Evolutionary conservation across 2,797 vertebrate species (phyloP), one percentile per base, ranked within the genome.

Genomic region (Phalloptychus januarius): DNA sequence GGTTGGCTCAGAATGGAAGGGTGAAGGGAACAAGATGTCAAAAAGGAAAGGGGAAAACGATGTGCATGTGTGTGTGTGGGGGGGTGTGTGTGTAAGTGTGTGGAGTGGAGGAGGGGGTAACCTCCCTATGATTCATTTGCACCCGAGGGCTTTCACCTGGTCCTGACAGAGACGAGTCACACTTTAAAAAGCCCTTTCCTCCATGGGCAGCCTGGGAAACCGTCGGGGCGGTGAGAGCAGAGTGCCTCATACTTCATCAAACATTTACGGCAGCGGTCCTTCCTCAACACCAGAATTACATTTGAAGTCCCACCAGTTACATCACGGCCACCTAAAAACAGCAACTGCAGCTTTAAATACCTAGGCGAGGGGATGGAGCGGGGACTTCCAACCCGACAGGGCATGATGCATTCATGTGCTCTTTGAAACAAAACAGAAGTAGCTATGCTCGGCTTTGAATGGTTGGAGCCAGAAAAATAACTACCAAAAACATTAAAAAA

Each of bases 301-400:
- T 95, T 94, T 92, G 74, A 91, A 90, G 89, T 93, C 91, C 92
- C 93, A 86, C 23, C 87, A 88, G 89, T 87, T 87, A 90, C 80
- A 83, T 90, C 90, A 90, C 82, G 52, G 79, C 54, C 74, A 52
- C 87, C 77, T 76, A 79, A 87, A 93, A 89, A 91, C 83, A 74
- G 88, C 87, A 89, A 86, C 82, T 50, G 79, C 71, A 72, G 83
- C 83, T 85, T 87, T 88, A 91, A 91, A 90, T 92, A 91, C 85
- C 81, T 81, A 77, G 11, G 79, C 46, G 81, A 63, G 65, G 33
- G 65, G 33, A 63, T 12, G 18, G 28, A 56, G 54, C 31, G 23
- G 67, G 72, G 33, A 44, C 23, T 78, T 85, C 82, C 76, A 77
- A 23, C 83, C 78, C 77, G 46, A 16, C n/a, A 23, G 56, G 69